Evolutionary conservation across 1,140 invertebrate species (phyloP), one percentile per base, ranked within the genome.

Genomic region (Drosophila bocqueti): DNA sequence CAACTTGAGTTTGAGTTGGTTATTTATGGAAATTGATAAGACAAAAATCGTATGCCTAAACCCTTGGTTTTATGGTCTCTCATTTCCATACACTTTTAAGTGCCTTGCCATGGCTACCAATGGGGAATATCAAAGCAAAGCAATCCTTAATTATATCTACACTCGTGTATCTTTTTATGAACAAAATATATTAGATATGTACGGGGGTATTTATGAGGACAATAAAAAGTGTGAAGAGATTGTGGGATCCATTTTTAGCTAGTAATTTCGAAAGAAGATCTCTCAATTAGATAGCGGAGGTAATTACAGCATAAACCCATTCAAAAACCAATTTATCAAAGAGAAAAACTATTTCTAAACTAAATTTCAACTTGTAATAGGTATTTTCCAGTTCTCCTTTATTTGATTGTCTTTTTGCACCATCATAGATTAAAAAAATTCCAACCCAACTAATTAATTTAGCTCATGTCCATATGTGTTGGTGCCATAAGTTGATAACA

Each of bases 21-120:
- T 86, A 80, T 87, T 87, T 83, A 89, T 87, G 80, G 65, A 87
- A 79, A 82, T 82, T 86, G 82, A 85, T 85, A 85, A 86, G 83
- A 57, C 13, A 54, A 69, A 68, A 85, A 68, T 66, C 43, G 60
- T 72, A 68, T 21, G 55, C 21, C 62, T 58, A 69, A 47, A 34
- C 66, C 36, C 50, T 42, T 29, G 68, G 36, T 73, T 86, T 87
- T 76, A 85, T 68, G 57, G 26, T 60, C 52, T 64, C 63, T 46
- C 29, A 77, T 81, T 81, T 69, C 47, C 62, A 86, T 86, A 42
- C 10, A n/a, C 52, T 43, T 65, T 73, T 42, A 60, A 72, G 68
- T 61, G 54, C 31, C 69, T 73, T 29, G 36, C 45, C 67, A 72
- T 73, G 69, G 69, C 68, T 72, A 72, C 68, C 65, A 49, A 18